phyloP scores from a whole-genome alignment of 2,113 vertebrate genomes.

The Phaethornis superciliosus region DNA sequence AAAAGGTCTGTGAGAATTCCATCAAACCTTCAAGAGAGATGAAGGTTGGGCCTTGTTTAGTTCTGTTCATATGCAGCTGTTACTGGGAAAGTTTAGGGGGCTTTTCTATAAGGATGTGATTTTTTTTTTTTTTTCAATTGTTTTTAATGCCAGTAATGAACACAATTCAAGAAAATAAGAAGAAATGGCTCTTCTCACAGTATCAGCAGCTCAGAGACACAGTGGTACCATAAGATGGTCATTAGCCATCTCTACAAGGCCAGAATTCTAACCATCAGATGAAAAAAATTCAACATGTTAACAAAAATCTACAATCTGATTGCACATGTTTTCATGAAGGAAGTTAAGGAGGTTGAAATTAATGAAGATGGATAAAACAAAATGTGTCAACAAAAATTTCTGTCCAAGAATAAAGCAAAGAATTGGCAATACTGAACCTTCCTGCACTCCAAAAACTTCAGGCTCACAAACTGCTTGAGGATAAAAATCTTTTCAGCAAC shows the following conservation, averaged over 20 bases:
- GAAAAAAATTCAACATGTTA: background rate
- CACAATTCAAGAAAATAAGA: background rate
- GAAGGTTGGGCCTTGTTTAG: background rate
- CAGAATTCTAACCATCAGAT: background rate
- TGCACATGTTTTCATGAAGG: background rate
- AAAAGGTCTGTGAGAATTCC: slow-evolving; percentile 3
- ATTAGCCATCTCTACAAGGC: background rate
- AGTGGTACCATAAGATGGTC: background rate
- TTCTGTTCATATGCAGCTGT: background rate
- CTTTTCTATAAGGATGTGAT: background rate
- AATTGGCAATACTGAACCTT: background rate
- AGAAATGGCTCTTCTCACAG: background rate
- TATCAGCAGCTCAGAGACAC: background rate
- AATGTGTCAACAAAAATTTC: background rate
- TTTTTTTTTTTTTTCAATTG: background rate
- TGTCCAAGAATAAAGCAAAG: background rate
- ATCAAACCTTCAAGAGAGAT: background rate
- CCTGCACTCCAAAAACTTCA: background rate
- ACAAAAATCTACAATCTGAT: background rate
- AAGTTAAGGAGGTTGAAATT: background rate
- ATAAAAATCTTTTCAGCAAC: background rate
- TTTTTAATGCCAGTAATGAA: background rate
- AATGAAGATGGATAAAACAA: background rate
- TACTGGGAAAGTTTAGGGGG: background rate
- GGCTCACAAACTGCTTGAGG: background rate